Evolutionary conservation across 1,140 invertebrate genomes (phyloP).

Genomic region (Metopolophium dirhodum): DNA sequence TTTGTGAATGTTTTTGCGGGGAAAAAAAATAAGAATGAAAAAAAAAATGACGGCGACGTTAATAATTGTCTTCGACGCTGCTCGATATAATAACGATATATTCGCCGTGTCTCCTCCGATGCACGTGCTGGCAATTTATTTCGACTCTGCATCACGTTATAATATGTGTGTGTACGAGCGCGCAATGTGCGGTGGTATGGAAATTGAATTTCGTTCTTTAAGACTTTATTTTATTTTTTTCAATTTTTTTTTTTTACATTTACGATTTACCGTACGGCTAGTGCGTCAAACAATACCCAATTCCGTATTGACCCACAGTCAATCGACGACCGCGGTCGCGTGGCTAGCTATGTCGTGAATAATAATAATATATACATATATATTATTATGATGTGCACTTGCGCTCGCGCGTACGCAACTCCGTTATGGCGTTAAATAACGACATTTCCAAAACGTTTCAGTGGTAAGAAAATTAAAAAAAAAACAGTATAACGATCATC

Average conservation of each 20-base stretch:
- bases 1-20: conserved; percentile 33
- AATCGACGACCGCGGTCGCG: neutral
- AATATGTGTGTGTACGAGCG: neutral
- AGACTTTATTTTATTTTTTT: neutral
- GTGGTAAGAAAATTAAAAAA: neutral
- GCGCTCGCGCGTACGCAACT: neutral
- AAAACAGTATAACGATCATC: neutral
- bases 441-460: neutral
- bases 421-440: conserved; percentile 23
- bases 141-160: conserved; percentile 13
- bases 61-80: conserved; percentile 42
- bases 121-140: conserved; percentile 45
- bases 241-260: neutral
- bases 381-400: neutral
- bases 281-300: conserved; percentile 43
- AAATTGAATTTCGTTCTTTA: conserved; percentile 46
- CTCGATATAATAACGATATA: conserved; percentile 33
- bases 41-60: neutral
- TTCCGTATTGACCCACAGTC: neutral
- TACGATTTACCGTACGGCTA: neutral
- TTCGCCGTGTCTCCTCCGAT: neutral
- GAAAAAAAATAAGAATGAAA: conserved; percentile 15
- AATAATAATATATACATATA: conserved; percentile 19
- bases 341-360: neutral
- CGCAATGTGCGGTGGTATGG: conserved; percentile 4